These are phyloP conservation scores for Tylochromis polylepis DNA, from an alignment of 2,113 vertebrate genomes.

Conservation along the genomic window DNA sequence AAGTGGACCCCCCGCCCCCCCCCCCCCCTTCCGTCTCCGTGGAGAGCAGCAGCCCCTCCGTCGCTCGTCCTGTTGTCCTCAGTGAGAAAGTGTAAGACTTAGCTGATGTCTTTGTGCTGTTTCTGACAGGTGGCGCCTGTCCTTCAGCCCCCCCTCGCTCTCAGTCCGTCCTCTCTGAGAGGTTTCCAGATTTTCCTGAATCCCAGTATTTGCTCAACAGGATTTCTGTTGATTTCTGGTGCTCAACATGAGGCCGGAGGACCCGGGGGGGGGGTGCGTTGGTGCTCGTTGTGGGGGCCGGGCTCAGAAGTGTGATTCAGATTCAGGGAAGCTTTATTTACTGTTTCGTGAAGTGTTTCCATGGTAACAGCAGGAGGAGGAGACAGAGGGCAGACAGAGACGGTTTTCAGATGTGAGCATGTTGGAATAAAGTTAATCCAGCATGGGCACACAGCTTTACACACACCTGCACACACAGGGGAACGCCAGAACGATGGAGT, in stretches of 20 bases:
- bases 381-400: background rate
- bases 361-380: background rate
- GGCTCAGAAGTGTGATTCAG: background rate
- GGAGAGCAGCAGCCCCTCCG: background rate
- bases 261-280: background rate
- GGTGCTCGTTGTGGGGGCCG: background rate
- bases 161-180: background rate
- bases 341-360: background rate
- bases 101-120: too few relatives aligned
- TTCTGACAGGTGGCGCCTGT: too few relatives aligned
- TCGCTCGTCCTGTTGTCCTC: background rate
- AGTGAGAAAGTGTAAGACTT: too few relatives aligned
- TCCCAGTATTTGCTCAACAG: background rate
- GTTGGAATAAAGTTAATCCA: background rate
- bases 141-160: background rate
- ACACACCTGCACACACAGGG: background rate
- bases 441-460: background rate
- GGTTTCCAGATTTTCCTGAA: background rate
- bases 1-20: background rate
- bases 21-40: background rate
- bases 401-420: background rate
- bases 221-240: too few relatives aligned
- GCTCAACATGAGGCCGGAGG: background rate
- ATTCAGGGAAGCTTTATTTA: background rate
- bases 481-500: background rate